Percentiles rank a stretch among this genome's conserved stretches.
Conservation (phyloP, 2,888 invertebrate species). For the Eurytoma californica region DNA sequence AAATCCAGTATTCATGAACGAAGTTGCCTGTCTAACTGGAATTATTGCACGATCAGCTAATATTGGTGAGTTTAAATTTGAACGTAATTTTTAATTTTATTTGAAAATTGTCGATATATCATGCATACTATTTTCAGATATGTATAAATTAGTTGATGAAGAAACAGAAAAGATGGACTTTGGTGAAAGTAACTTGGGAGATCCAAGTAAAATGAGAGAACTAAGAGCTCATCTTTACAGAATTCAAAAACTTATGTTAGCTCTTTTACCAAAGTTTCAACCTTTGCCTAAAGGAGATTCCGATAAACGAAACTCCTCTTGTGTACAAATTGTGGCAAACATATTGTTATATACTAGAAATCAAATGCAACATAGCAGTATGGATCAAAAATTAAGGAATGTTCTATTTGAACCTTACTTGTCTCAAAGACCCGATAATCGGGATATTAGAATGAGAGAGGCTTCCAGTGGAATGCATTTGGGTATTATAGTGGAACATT, state of each 20-base stretch:
- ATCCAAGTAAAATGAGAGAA: slow-evolving; percentile 70
- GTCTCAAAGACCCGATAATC: slow-evolving; percentile 61
- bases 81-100: background rate
- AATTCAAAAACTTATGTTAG: slow-evolving; percentile 85
- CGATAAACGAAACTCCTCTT: slow-evolving; percentile 66
- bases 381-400: slow-evolving; percentile 72
- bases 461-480: slow-evolving; percentile 67
- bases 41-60: slow-evolving; percentile 84
- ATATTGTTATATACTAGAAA: slow-evolving; percentile 84
- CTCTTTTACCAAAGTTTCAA: slow-evolving; percentile 83
- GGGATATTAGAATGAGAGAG: slow-evolving; percentile 64
- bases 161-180: slow-evolving; percentile 64
- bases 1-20: slow-evolving; percentile 81
- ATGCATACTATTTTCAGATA: slow-evolving; percentile 61
- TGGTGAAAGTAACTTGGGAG: slow-evolving; percentile 62
- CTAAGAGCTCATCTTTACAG: slow-evolving; percentile 80
- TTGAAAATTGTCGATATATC: background rate
- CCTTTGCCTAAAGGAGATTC: slow-evolving; percentile 60
- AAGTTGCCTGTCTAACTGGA: slow-evolving; percentile 86
- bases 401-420: slow-evolving; percentile 70
- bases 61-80: slow-evolving; percentile 68
- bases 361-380: slow-evolving; percentile 72
- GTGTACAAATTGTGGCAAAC: slow-evolving; percentile 82
- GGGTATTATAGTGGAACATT: slow-evolving; percentile 69
- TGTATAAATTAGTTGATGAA: slow-evolving; percentile 72